Conservation (phyloP, 23 tunicate species). For the Styela clava region DNA sequence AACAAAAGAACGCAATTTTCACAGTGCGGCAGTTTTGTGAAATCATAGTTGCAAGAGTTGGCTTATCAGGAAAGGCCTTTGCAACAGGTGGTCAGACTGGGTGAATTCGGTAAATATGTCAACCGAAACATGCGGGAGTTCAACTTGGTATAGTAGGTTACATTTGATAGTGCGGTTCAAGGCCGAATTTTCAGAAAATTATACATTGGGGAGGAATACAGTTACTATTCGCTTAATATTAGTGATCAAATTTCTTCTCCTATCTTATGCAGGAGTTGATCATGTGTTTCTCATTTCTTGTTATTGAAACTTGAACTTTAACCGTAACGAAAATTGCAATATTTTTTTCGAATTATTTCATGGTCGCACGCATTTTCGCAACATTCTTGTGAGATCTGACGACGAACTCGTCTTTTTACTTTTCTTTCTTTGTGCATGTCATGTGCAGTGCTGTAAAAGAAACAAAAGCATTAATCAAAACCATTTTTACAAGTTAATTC, state of each 20-base stretch:
- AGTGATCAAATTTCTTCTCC: not conserved
- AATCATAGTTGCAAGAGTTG: not conserved
- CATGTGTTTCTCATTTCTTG: not conserved
- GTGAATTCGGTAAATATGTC: not conserved
- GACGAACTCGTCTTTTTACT: not conserved
- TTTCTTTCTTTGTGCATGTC: not conserved
- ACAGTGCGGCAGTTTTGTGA: not conserved
- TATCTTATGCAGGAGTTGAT: not conserved
- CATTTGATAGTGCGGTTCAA: too few species aligned
- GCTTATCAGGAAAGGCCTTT: not conserved
- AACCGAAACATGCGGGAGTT: too few species aligned
- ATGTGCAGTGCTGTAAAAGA: not conserved
- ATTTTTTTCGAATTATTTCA: not conserved
- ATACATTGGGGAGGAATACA: too few species aligned
- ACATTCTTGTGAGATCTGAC: conserved; percentile 7
- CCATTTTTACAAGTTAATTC: not conserved
- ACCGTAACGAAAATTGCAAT: not conserved
- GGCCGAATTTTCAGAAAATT: too few species aligned
- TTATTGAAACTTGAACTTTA: not conserved
- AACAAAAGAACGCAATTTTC: not conserved
- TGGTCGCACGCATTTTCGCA: not conserved
- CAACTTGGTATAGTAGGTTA: too few species aligned
- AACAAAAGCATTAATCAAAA: not conserved
- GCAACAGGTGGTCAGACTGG: not conserved
- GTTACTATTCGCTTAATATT: too few species aligned